These are phyloP conservation scores for Congeria kusceri DNA, from an alignment of 2,888 invertebrate species.

Conservation along the genomic window DNA sequence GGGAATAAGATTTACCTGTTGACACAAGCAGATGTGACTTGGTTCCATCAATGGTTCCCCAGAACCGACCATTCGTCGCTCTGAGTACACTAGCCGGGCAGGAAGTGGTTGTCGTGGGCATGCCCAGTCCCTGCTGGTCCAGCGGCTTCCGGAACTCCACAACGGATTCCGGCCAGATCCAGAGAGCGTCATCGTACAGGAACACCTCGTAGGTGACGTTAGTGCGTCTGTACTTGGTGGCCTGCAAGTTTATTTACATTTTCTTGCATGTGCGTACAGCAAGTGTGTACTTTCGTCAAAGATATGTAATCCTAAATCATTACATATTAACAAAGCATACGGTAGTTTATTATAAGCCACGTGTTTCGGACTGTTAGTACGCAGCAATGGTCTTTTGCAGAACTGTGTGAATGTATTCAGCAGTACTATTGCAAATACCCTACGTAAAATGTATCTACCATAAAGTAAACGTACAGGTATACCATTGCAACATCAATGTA, in stretches of 20 bases:
- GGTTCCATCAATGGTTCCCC: conserved; percentile 70
- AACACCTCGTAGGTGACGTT: conserved; percentile 73
- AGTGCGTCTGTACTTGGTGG: conserved; percentile 60
- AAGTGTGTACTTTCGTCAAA: background rate
- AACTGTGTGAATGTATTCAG: too few species aligned
- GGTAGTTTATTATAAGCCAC: background rate
- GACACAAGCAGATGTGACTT: conserved; percentile 68
- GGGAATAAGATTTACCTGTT: conserved; percentile 58
- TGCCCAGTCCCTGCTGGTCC: conserved; percentile 61
- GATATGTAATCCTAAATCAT: background rate
- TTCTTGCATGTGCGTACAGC: too few species aligned
- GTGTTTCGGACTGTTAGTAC: background rate
- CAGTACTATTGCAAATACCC: too few species aligned
- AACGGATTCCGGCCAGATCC: conserved; percentile 68
- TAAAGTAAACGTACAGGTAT: too few species aligned
- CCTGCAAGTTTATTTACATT: conserved; percentile 44
- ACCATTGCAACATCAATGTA: too few species aligned
- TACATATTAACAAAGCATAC: background rate
- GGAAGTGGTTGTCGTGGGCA: conserved; percentile 41
- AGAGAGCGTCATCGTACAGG: conserved; percentile 70
- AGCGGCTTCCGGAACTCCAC: conserved; percentile 69
- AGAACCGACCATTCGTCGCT: conserved; percentile 55
- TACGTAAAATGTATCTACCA: too few species aligned
- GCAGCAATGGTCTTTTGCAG: too few species aligned
- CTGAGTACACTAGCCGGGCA: conserved; percentile 34